These are phyloP conservation scores for Pterostichus niger DNA, from an alignment of 2,888 invertebrate genomes.

Conservation along the genomic window DNA sequence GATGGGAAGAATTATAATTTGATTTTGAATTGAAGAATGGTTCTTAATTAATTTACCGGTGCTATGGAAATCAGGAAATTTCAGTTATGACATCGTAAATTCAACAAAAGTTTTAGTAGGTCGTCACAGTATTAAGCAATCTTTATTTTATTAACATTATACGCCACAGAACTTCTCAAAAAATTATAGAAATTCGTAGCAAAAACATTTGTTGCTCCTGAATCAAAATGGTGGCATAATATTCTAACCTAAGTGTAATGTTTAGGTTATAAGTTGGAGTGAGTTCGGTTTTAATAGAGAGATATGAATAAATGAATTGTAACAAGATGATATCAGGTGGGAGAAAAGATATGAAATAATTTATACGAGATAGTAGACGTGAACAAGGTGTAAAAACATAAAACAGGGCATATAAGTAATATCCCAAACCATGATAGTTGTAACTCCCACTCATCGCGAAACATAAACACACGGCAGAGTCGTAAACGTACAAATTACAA, in stretches of 20 bases:
- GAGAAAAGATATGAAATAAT: conserved; percentile 55
- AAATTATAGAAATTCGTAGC: no score
- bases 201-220: no score
- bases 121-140: conserved; percentile 9
- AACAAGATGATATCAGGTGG: conserved; percentile 40
- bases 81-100: conserved; percentile 39
- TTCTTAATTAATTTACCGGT: conserved; percentile 40
- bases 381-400: conserved; percentile 59
- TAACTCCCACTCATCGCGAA: conserved; percentile 49
- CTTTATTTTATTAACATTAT: neutral
- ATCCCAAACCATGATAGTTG: conserved; percentile 55
- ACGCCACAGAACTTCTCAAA: no score
- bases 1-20: conserved; percentile 35
- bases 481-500: conserved; percentile 65
- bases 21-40: conserved; percentile 39
- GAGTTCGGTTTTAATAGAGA: conserved; percentile 19
- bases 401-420: conserved; percentile 61
- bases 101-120: conserved; percentile 36
- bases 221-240: no score
- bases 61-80: conserved; percentile 37
- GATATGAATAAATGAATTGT: conserved; percentile 23
- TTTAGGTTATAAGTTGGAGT: conserved; percentile 12
- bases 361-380: conserved; percentile 56
- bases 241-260: neutral
- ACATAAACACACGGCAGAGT: conserved; percentile 54